Base-by-base conservation (phyloP, 2,888 invertebrate genomes). In the Itoplectis maculator region DNA sequence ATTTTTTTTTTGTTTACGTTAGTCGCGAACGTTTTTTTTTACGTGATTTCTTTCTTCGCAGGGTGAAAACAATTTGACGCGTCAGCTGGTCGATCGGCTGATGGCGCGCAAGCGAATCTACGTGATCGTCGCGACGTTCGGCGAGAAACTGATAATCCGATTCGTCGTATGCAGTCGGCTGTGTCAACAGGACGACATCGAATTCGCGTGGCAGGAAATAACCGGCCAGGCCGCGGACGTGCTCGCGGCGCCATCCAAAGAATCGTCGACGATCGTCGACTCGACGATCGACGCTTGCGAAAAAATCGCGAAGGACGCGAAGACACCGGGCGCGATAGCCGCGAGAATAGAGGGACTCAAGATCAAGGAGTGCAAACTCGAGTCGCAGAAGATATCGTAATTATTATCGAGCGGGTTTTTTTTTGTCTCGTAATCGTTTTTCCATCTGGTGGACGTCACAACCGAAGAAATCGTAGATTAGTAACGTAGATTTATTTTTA, bases 161-260 rank as follows among this genome's bases (percentile, higher is more conserved):
- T 97, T 98, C 90, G 97, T 96, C 0, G 94, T 98, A 0, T 97
- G 98, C 90, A 97, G 97, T 63, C 94, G 96, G 75, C 93, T 95
- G 47, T 96, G 96, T 0, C 95, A 95, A 70, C 94, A 94, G 35
- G 93, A 94, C 23, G 98, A 99, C 90, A 94, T 98, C 29, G 94
- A 95, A 9, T 96, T 94, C 89, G 96, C 97, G 37, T 96, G 95
- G 95, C 94, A 94, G 63, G 96, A 96, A 91, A 96, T 97, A 70
- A 93, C 93, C 86, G 93, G 94, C 51, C 95, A 95, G 87, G 93
- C 95, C 0, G 93, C 94, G 13, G 88, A 90, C 51, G 85, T 94
- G 70, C 70, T 91, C 1, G n/a, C n/a, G n/a, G n/a, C n/a, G n/a
- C n/a, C n/a, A n/a, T 35, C 79, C 5, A 79, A 63, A 47, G 29